Evolutionary conservation across 2,113 vertebrate species (phyloP), one percentile per base, ranked within the genome.

Genomic region (Oxygymnocypris stewartii): DNA sequence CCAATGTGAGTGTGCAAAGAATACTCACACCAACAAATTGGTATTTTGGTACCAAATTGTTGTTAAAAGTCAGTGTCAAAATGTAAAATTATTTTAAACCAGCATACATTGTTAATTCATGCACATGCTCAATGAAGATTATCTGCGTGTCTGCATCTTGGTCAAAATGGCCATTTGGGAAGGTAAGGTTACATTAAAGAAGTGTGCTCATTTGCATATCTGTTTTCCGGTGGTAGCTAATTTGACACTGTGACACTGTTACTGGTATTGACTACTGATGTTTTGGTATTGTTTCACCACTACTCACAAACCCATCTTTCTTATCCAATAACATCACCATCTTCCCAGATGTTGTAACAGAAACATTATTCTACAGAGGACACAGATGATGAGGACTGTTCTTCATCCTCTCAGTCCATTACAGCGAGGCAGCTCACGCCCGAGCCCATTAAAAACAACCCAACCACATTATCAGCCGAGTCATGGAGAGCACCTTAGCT

Each of bases 361-460:
- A 71, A 69, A 44, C 0, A 4, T 47, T 82, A 61, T 57, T 11
- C 54, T 75, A 57, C 35, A 11, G 18, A 25, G 14, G 49, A 77
- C 76, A 25, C 35, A 61, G 57, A 80, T 47, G 31, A 80, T 86
- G 76, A 82, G 2, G 28, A 6, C 7, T 16, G 42, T 57, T 40
- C 28, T 37, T 86, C 40, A 49, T 69, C 84, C 80, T 84, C 61
- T 51, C 61, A 87, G 80, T 31, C 79, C 63, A 89, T 91, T 89
- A 90, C 9, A 76, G 78, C 87, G 75, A 12, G 4, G 49, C 79
- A 25, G 86, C 67, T 74, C 86, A 79, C 54, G 67, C 84, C 57
- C 65, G 84, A 93, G 88, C 87, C 84, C 78, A 93, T 94, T 94
- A 93, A 94, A 93, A 90, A 88, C 88, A 85, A 71, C 90, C 74